Percentiles rank a stretch among this genome's conserved stretches.
Conservation (phyloP, 2,888 invertebrate genomes). For the Slavum lentiscoides region DNA sequence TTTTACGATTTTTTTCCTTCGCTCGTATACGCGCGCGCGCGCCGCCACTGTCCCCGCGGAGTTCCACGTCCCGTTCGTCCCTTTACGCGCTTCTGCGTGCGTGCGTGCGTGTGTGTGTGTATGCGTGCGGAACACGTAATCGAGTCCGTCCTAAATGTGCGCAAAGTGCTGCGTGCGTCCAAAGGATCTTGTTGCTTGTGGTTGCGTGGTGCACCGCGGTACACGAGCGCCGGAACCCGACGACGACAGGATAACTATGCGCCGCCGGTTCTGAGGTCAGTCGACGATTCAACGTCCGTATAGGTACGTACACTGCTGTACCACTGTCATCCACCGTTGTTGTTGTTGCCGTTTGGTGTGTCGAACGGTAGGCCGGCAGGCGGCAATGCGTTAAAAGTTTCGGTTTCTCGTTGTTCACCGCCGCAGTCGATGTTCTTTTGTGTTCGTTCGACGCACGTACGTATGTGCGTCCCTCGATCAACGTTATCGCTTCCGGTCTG, state of each 20-base stretch:
- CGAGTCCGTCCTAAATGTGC: slow-evolving; percentile 37
- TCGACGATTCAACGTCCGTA: not conserved
- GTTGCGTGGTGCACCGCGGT: not conserved
- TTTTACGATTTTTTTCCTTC: not conserved
- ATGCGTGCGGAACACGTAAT: not conserved
- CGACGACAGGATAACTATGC: slow-evolving; percentile 15
- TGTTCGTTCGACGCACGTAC: no score
- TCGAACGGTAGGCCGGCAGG: no score
- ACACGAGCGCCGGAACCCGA: not conserved
- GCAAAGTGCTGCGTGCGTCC: slow-evolving; percentile 23
- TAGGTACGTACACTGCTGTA: no score
- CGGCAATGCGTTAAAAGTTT: no score
- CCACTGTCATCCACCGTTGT: no score
- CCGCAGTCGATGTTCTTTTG: no score
- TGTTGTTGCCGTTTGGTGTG: no score
- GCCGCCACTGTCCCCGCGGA: not conserved
- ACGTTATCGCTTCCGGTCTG: no score
- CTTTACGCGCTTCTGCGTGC: not conserved
- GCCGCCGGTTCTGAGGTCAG: slow-evolving; percentile 31
- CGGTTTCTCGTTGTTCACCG: no score
- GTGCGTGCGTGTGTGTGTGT: not conserved
- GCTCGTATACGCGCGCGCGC: not conserved
- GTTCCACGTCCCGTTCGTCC: not conserved
- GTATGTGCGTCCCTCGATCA: no score
- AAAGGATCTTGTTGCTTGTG: slow-evolving; percentile 28